These are phyloP conservation scores for Cataglyphis hispanica DNA, from an alignment of 1,140 invertebrate genomes.

Conservation along the genomic window DNA sequence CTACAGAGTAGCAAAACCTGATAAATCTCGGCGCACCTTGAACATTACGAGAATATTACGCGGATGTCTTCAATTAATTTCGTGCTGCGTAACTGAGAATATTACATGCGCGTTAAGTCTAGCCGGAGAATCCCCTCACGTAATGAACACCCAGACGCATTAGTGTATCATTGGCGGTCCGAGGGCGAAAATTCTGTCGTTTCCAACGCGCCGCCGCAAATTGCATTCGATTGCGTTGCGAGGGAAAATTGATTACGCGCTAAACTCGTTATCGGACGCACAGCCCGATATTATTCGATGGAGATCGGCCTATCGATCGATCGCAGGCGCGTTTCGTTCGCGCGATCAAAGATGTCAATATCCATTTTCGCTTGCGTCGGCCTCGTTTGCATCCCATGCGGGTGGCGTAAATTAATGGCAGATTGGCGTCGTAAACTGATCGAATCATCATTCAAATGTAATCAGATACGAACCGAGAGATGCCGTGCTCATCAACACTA, in stretches of 20 bases:
- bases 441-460: conserved; percentile 36
- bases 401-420: conserved; percentile 41
- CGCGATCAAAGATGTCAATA: conserved; percentile 52
- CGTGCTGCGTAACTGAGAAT: conserved; percentile 6
- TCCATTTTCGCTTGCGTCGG: conserved; percentile 8
- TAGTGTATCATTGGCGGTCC: conserved; percentile 40
- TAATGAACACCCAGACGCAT: conserved; percentile 48
- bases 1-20: background rate
- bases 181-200: conserved; percentile 41
- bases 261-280: conserved; percentile 45
- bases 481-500: background rate
- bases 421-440: conserved; percentile 42
- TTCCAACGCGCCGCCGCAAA: conserved; percentile 44
- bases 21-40: background rate
- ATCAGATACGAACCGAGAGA: conserved; percentile 8
- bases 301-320: conserved; percentile 34
- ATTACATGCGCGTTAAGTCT: conserved; percentile 45
- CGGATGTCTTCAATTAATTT: conserved; percentile 43
- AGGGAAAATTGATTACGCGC: conserved; percentile 41
- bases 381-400: conserved; percentile 27
- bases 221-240: conserved; percentile 33
- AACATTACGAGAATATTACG: conserved; percentile 28
- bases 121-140: background rate
- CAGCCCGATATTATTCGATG: conserved; percentile 19
- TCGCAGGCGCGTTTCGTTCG: background rate